Base-by-base conservation (phyloP, 2,888 invertebrate genomes). In the Habroteleia sp. region DNA sequence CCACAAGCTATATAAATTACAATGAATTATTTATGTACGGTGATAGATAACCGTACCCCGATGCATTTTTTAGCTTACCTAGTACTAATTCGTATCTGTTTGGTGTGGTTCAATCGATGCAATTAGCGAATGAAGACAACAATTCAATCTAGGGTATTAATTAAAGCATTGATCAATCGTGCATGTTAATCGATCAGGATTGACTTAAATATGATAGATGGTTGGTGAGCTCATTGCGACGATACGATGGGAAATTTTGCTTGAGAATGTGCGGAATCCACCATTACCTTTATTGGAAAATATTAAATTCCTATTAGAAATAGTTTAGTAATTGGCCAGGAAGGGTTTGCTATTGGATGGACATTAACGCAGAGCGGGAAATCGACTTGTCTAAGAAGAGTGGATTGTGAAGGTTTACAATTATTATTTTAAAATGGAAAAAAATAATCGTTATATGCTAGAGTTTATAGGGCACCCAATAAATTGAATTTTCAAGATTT, bases 261-360 rank as follows among this genome's bases (percentile, higher is more conserved):
- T 13, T n/a, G 20, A 29, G 44, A 65, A 44, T 52, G 35, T 27
- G 10, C n/a, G 44, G 42, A 54, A 52, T 44, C 10, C n/a, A 27
- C 41, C 17, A 54, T 65, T 52, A 65, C 35, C 35, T 17, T 14
- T 20, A 17, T 52, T 10, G 37, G 44, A 44, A 52, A 65, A 65
- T 65, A 65, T 65, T 29, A 54, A 65, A 65, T 54, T 54, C 20
- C 44, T 54, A 65, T 65, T 65, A 54, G 35, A 65, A 65, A 65
- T 65, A 65, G 44, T 65, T 65, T 54, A 65, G 54, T 65, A 65
- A 65, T 65, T 65, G 65, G 31, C n/a, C 11, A 42, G 25, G 20
- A 33, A 33, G 52, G 25, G 23, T 16, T 20, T 6, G 6, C 20
- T 33, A 37, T 27, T 46, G 37, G 37, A 10, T 46, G 44, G 46